Percentiles rank a stretch among this genome's conserved stretches.
Evolutionary conservation across 1,140 invertebrate species (phyloP).

Genomic region (Drosophila grimshawi): DNA sequence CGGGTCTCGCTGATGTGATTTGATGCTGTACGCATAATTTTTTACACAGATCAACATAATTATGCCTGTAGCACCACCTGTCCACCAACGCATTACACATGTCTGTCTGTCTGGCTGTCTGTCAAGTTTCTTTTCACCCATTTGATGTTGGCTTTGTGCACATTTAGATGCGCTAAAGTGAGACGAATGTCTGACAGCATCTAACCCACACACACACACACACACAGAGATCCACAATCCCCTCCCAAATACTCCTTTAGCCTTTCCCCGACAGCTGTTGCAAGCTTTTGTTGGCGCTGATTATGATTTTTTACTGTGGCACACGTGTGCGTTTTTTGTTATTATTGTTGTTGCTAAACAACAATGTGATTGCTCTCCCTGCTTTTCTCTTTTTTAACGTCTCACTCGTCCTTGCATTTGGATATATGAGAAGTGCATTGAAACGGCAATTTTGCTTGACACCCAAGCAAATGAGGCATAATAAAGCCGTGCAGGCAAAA

Average conservation of each 20-base stretch:
- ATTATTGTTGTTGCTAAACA: conserved; percentile 35
- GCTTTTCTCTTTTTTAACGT: background rate
- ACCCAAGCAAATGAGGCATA: conserved; percentile 17
- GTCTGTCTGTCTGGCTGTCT: conserved; percentile 1
- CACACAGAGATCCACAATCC: background rate
- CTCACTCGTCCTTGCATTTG: background rate
- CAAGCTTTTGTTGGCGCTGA: conserved; percentile 34
- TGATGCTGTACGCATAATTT: conserved; percentile 9
- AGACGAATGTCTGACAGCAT: conserved; percentile 18
- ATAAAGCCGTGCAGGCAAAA: background rate
- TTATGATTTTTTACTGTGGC: conserved; percentile 25
- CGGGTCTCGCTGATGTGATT: conserved; percentile 15
- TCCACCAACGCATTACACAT: conserved; percentile 2
- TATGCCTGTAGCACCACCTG: conserved; percentile 40
- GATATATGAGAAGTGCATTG: background rate
- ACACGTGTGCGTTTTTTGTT: conserved; percentile 9
- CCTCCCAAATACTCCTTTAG: too few relatives aligned
- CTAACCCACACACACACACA: background rate
- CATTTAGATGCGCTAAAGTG: conserved; percentile 14
- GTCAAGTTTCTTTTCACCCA: conserved; percentile 4
- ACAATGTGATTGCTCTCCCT: conserved; percentile 26
- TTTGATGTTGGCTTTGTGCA: background rate
- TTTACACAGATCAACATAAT: conserved; percentile 49
- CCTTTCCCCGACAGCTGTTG: background rate
- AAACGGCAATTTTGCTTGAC: background rate